Base-by-base conservation (phyloP, 2,113 vertebrate species). In the Eudyptes chrysolophus region DNA sequence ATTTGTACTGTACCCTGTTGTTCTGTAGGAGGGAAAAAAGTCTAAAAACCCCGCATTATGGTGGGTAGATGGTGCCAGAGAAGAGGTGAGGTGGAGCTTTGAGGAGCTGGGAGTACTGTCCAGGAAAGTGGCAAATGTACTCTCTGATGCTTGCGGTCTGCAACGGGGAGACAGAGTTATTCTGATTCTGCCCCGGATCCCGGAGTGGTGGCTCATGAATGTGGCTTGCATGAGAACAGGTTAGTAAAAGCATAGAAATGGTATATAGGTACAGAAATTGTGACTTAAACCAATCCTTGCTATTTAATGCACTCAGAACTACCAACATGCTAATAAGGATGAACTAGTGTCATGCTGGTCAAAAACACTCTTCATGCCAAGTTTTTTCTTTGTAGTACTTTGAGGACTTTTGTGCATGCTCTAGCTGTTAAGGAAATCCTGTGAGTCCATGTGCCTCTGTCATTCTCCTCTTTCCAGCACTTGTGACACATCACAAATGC, bases 171-270 rank as follows among this genome's bases (percentile, higher is more conserved):
- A 99, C 89, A 84, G 98, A 42, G 98, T 99, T 52, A 96, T 99
- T 61, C 82, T 98, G 26, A 96, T 99, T 80, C 96, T 99, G 38
- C 98, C 98, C 46, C 94, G 97, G 60, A 77, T 99, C 34, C 98
- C 98, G 2, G 98, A 99, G 93, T 99, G 99, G 99, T 99, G 99
- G 98, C 98, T 99, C 83, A 91, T 98, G 54, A 99, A 98, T 34
- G 87, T 99, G 61, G 98, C 98, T 42, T 99, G 98, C 90, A 84
- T 99, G 51, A 97, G 98, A 96, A 98, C 98, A 97, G 98, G 98
- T 99, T 44, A 64, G 97, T 94, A 65, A 75, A 77, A 60, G 36
- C 38, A 20, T 3, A n/a, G 42, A 46, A 40, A 44, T 24, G 13
- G 4, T 48, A 14, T 26, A 40, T 6, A 8, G 55, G 19, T 64